A percentile compares a stretch with the other conserved stretches of the same genome.
Evolutionary conservation across 2,797 vertebrate genomes (phyloP).

Genomic region (Melanotaenia boesemani): DNA sequence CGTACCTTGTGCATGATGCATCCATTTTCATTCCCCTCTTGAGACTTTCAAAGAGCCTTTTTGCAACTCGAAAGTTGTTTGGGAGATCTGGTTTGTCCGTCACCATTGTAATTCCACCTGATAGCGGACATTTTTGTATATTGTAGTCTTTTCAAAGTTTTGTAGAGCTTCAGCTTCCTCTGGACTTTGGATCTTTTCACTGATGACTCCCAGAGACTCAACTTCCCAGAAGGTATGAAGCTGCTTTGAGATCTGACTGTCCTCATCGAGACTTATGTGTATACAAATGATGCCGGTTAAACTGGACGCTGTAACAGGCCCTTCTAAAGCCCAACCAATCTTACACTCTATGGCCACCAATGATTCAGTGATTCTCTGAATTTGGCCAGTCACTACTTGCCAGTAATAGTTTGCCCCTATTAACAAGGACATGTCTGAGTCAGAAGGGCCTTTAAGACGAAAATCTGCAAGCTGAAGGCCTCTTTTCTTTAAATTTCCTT

Average conservation of each 20-base stretch:
- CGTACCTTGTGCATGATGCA: conserved; percentile 1
- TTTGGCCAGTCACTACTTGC: background rate
- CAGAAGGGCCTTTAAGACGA: background rate
- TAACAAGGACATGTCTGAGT: background rate
- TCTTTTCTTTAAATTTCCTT: background rate
- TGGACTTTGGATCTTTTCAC: background rate
- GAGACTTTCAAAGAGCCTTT: background rate
- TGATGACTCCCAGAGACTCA: conserved; percentile 1
- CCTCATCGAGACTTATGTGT: background rate
- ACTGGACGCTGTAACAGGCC: background rate
- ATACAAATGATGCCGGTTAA: background rate
- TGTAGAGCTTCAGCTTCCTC: background rate
- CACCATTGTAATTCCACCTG: conserved; percentile 21
- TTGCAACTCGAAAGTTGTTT: conserved; percentile 1
- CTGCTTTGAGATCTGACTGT: background rate
- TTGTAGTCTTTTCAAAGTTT: background rate
- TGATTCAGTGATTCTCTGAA: background rate
- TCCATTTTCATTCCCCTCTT: background rate
- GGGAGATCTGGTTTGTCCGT: background rate
- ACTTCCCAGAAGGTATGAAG: background rate
- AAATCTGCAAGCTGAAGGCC: conserved; percentile 2
- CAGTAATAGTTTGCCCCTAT: conserved; percentile 1
- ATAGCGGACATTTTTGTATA: background rate
- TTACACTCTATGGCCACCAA: background rate
- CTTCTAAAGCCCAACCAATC: background rate